Evolutionary conservation across 2,888 invertebrate genomes (phyloP), one percentile per base, ranked within the genome.

Genomic region (Andrena haemorrhoa): DNA sequence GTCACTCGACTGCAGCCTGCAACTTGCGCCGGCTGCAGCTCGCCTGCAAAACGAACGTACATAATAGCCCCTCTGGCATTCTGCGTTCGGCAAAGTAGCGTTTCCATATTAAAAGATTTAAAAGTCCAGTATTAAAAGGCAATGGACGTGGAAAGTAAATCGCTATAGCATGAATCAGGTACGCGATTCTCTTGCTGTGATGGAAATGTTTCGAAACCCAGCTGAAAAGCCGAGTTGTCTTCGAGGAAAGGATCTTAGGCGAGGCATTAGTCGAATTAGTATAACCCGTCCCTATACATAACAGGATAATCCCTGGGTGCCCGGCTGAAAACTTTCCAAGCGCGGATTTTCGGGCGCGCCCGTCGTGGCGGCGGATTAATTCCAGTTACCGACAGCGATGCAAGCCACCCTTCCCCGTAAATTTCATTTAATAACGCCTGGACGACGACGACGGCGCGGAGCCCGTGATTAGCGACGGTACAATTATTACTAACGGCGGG

Each of bases 251-350:
- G 5, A 58, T 58, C 33, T 31, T 10, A 29, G 12, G 1, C 10
- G 7, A 12, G 35, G 20, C 64, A 35, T 56, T 69, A 49, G 49
- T 70, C 69, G 58, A 70, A 70, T 79, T 51, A 69, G 29, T 23
- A 23, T 49, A 41, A 49, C 35, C 35, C 7, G 29, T 10, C 26
- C 23, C n/a, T 35, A 65, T 49, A 64, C n/a, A 51, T 69, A 75
- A 73, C 29, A 61, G 73, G 65, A 77, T 77, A 60, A 75, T 75
- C 63, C 56, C 20, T 10, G 0, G 35, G 16, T 69, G 47, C 63
- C 47, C 29, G 20, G 7, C 33, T 8, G 31, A 60, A 66, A 77
- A 77, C 41, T 77, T 61, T 47, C 76, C 58, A 35, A 64, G 31
- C 53, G 33, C n/a, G 29, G 69, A 51, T 70, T 63, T 76, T 69